A percentile compares a stretch with the other conserved stretches of the same genome.
phyloP scores from a whole-genome alignment of 1,140 invertebrate genomes.

The Eufriesea mexicana region DNA sequence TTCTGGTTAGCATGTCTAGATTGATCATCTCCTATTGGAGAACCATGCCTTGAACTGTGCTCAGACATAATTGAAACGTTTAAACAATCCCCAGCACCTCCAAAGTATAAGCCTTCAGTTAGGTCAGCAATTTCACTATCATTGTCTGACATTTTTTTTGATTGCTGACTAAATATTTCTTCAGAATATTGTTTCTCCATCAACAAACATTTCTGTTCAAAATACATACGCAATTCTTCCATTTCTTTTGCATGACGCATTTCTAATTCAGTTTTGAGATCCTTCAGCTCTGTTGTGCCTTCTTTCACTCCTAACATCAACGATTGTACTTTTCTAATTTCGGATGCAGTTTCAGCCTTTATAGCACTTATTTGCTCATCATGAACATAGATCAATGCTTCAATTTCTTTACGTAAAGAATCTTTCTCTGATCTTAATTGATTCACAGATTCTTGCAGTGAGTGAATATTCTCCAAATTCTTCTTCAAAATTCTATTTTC shows the following conservation, averaged over 20 bases:
- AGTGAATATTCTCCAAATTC: slow-evolving; percentile 50
- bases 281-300: slow-evolving; percentile 81
- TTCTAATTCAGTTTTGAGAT: slow-evolving; percentile 83
- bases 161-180: slow-evolving; percentile 87
- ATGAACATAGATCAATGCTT: slow-evolving; percentile 64
- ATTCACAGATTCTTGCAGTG: slow-evolving; percentile 66
- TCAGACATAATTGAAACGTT: slow-evolving; percentile 52
- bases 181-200: slow-evolving; percentile 90
- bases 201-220: slow-evolving; percentile 89
- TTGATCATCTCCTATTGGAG: slow-evolving; percentile 42
- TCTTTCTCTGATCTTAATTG: slow-evolving; percentile 62
- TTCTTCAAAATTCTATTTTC: slow-evolving; percentile 59
- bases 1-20: slow-evolving; percentile 21
- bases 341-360: slow-evolving; percentile 57
- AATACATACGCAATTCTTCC: slow-evolving; percentile 89
- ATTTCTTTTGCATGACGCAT: slow-evolving; percentile 87
- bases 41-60: slow-evolving; percentile 54
- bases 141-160: slow-evolving; percentile 83
- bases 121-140: slow-evolving; percentile 78
- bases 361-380: slow-evolving; percentile 76
- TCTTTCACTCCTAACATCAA: slow-evolving; percentile 81
- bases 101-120: slow-evolving; percentile 76
- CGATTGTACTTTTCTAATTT: slow-evolving; percentile 72
- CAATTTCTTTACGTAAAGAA: slow-evolving; percentile 51
- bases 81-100: slow-evolving; percentile 70